A percentile compares a stretch with the other conserved stretches of the same genome.
These are phyloP conservation scores for Eubucco bourcierii DNA, from an alignment of 2,113 vertebrate species.

Conservation along the genomic window DNA sequence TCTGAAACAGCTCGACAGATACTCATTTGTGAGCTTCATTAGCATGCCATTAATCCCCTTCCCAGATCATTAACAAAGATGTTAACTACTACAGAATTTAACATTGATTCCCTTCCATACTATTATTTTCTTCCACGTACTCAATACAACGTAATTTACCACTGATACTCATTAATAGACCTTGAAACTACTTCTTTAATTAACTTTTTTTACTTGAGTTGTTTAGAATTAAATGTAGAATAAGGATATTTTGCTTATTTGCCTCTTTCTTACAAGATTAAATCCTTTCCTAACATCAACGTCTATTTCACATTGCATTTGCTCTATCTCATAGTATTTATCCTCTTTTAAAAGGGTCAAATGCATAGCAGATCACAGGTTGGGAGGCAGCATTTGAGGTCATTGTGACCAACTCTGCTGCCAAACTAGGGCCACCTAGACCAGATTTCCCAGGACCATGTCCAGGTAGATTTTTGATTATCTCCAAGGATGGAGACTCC, in stretches of 20 bases:
- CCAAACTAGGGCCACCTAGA: too few species aligned
- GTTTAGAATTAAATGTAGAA: background rate
- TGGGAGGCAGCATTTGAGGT: too few species aligned
- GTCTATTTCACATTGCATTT: background rate
- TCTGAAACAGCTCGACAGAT: background rate
- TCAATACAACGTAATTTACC: background rate
- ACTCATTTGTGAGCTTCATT: background rate
- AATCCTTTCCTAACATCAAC: background rate
- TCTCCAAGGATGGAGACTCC: too few species aligned
- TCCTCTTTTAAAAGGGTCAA: background rate
- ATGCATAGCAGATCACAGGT: background rate
- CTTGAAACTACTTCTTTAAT: background rate
- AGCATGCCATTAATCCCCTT: background rate
- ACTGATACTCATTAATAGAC: background rate
- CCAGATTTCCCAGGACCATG: too few species aligned
- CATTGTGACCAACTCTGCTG: too few species aligned
- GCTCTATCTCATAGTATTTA: background rate
- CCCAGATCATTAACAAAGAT: constrained; percentile 29
- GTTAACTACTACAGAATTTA: background rate
- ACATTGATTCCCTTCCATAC: background rate
- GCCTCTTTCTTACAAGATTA: background rate
- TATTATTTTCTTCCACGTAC: background rate
- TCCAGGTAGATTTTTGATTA: too few species aligned
- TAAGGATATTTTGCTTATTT: background rate
- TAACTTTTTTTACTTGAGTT: background rate